Evolutionary conservation across 2,113 vertebrate species (phyloP).

Genomic region (Jaculus jaculus): DNA sequence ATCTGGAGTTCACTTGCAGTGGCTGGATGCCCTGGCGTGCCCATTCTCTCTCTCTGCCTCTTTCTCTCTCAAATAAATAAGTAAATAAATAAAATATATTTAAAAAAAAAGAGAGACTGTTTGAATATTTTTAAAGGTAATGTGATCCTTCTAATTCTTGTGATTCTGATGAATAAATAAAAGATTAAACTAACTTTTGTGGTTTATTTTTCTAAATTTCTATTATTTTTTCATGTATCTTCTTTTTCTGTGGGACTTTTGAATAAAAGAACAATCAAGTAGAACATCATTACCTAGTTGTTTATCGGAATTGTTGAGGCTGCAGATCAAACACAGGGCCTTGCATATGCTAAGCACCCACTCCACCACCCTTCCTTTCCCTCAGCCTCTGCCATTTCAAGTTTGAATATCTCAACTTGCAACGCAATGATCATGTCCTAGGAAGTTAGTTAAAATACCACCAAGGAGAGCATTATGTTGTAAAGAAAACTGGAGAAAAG

Average conservation of each 20-base stretch:
- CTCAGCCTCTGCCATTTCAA: background rate
- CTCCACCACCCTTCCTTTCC: background rate
- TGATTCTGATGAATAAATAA: background rate
- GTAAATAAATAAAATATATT: no score
- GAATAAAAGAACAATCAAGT: background rate
- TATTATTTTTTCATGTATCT: background rate
- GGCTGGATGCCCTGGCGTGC: no score
- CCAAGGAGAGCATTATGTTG: background rate
- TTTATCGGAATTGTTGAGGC: background rate
- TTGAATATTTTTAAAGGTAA: background rate
- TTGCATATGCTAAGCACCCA: background rate
- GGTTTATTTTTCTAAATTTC: background rate
- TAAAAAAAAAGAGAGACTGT: no score
- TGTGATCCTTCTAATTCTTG: background rate
- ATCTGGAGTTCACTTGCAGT: no score
- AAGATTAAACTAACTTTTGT: background rate
- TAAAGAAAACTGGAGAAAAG: constrained; percentile 13
- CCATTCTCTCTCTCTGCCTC: no score
- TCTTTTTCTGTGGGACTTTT: background rate
- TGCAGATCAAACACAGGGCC: background rate
- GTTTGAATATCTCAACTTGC: background rate
- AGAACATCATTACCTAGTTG: background rate
- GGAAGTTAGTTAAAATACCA: background rate
- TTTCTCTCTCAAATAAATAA: no score
- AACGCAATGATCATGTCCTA: constrained; percentile 8